A percentile compares a stretch with the other conserved stretches of the same genome.
Evolutionary conservation across 2,888 invertebrate species (phyloP).

Genomic region (Campoplex capitator): DNA sequence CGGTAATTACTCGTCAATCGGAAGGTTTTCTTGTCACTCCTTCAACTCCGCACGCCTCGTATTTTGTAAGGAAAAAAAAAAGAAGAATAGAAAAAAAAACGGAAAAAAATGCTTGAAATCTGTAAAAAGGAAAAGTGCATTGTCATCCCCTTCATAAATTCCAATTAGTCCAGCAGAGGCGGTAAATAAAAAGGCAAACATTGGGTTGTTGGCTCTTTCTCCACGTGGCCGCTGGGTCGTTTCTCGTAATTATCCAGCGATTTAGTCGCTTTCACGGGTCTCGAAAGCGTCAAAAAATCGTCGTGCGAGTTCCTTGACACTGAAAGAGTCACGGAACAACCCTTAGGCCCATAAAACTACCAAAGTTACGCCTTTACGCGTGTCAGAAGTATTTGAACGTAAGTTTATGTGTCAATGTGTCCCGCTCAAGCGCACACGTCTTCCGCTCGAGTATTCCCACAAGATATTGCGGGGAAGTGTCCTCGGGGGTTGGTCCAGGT

Average conservation of each 20-base stretch:
- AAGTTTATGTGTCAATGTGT: slow-evolving; percentile 5
- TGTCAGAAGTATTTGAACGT: background rate
- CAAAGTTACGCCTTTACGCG: slow-evolving; percentile 22
- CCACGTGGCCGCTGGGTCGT: slow-evolving; percentile 14
- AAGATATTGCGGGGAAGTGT: slow-evolving; percentile 57
- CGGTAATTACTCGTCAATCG: slow-evolving; percentile 40
- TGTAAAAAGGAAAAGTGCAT: slow-evolving; percentile 31
- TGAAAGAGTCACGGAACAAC: background rate
- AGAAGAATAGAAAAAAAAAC: background rate
- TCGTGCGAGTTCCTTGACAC: background rate
- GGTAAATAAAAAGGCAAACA: slow-evolving; percentile 28
- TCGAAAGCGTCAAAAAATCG: slow-evolving; percentile 11
- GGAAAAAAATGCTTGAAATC: background rate
- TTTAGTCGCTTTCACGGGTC: slow-evolving; percentile 63
- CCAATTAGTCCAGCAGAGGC: slow-evolving; percentile 55
- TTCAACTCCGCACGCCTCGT: background rate
- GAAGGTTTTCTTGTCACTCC: background rate
- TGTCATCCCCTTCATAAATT: slow-evolving; percentile 48
- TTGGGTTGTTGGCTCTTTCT: slow-evolving; percentile 7
- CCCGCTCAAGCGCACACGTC: slow-evolving; percentile 46
- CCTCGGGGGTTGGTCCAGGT: slow-evolving; percentile 70
- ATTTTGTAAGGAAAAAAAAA: slow-evolving; percentile 20
- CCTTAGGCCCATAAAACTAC: background rate
- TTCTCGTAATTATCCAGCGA: slow-evolving; percentile 67
- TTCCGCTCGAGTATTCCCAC: slow-evolving; percentile 67